Evolutionary conservation across 2,888 invertebrate genomes (phyloP), one percentile per base, ranked within the genome.

Genomic region (Tetragonula carbonaria): DNA sequence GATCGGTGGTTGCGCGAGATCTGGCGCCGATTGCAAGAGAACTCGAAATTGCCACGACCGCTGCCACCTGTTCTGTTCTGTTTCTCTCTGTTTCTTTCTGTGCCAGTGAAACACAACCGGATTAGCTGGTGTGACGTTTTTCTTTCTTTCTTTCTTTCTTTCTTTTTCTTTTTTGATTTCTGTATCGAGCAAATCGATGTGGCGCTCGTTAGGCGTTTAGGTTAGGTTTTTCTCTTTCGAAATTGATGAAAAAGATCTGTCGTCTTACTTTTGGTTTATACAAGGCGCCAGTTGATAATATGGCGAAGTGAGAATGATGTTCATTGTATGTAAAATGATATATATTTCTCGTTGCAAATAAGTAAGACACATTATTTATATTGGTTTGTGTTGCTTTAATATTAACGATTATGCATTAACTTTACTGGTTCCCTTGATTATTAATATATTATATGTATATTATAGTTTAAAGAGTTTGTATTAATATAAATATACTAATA

Each of bases 1-100:
- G 70, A 65, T 66, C 74, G 66, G 57, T 62, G 74, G 72, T 83
- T 86, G 80, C 80, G 80, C 73, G 82, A 82, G 78, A 23, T 74
- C 38, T 50, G 79, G 50, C 79, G 73, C 33, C 71, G 80, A 85
- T 80, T 82, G 79, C 78, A 63, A 72, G 83, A 50, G 38, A 89
- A 74, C 83, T 80, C 81, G 76, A 84, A 85, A 89, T 85, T 75
- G 74, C 23, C 74, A 62, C 28, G 76, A 84, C 73, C 66, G 73
- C 80, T 74, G 72, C 57, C 82, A 78, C 65, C 81, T 65, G 84
- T 81, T 70, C 81, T 65, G 84, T 81, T 70, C 21, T 57, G n/a
- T 57, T n/a, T 59, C 57, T 59, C 57, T 59, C 57, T 59, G n/a
- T n/a, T 23, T 23, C 57, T 59, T 5, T n/a, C 66, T 59, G 81